These are phyloP conservation scores for Epinephelus awoara DNA, from an alignment of 2,797 vertebrate genomes.

Conservation along the genomic window DNA sequence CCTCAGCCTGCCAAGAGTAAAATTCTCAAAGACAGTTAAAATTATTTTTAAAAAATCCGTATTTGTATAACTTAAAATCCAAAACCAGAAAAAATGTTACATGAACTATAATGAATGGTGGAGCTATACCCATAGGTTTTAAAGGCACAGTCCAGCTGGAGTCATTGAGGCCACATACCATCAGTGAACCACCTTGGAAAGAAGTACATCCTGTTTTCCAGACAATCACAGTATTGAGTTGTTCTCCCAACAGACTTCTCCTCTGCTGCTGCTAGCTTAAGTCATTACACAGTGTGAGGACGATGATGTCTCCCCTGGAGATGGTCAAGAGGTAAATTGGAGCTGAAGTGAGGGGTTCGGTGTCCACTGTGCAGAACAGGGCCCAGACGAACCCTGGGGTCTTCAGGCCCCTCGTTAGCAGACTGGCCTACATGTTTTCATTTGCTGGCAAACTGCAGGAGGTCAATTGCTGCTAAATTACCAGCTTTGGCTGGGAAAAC, in stretches of 20 bases:
- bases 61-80: constrained; percentile 26
- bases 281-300: constrained; percentile 73
- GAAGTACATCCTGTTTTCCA: constrained; percentile 59
- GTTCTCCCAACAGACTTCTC: constrained; percentile 60
- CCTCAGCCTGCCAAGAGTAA: not conserved
- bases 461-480: constrained; percentile 90
- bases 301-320: constrained; percentile 74
- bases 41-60: constrained; percentile 11
- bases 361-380: constrained; percentile 70
- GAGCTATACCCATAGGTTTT: not conserved
- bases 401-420: constrained; percentile 83
- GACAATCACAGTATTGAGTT: constrained; percentile 67
- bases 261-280: constrained; percentile 56
- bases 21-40: constrained; percentile 10
- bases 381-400: constrained; percentile 72
- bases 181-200: constrained; percentile 45
- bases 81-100: constrained; percentile 23
- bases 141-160: constrained; percentile 35
- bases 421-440: constrained; percentile 85
- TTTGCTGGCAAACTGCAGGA: constrained; percentile 85
- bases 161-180: constrained; percentile 41
- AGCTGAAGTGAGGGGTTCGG: constrained; percentile 77
- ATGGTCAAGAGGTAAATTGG: constrained; percentile 79
- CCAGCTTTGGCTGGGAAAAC: constrained; percentile 87
- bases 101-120: constrained; percentile 19